Percentiles rank a stretch among this genome's conserved stretches.
These are phyloP conservation scores for Pilophorus perplexus DNA, from an alignment of 2,888 invertebrate species.

Conservation along the genomic window DNA sequence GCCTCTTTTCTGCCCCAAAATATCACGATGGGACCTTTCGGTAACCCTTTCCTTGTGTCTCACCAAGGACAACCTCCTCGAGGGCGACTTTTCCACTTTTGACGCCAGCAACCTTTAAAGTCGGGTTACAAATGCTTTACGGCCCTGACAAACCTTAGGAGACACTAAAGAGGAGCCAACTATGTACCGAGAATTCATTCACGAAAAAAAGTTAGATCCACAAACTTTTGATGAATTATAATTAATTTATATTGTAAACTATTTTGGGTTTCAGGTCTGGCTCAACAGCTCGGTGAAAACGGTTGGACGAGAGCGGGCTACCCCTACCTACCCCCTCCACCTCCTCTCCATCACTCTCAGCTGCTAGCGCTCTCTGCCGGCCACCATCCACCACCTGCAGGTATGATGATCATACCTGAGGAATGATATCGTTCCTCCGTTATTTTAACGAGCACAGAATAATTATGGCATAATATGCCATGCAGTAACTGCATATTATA, in stretches of 20 bases:
- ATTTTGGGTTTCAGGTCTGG: conserved; percentile 69
- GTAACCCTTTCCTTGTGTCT: conserved; percentile 27
- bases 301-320: conserved; percentile 53
- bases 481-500: too few relatives aligned
- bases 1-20: conserved; percentile 4
- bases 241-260: too few relatives aligned
- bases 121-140: too few relatives aligned
- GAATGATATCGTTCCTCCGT: neutral
- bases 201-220: too few relatives aligned
- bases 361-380: conserved; percentile 40
- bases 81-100: conserved; percentile 13
- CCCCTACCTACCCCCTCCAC: conserved; percentile 53
- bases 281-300: conserved; percentile 58
- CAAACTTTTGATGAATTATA: too few relatives aligned
- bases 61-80: conserved; percentile 11
- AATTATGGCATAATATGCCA: neutral
- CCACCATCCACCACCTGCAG: conserved; percentile 37
- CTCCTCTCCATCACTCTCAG: conserved; percentile 46
- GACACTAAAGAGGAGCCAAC: too few relatives aligned
- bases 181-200: too few relatives aligned
- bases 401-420: conserved; percentile 3
- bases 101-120: conserved; percentile 4
- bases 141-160: too few relatives aligned
- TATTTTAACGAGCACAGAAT: neutral
- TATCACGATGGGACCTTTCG: conserved; percentile 35